Evolutionary conservation across 2,888 invertebrate species (phyloP).

Genomic region (Desoria tigrina): DNA sequence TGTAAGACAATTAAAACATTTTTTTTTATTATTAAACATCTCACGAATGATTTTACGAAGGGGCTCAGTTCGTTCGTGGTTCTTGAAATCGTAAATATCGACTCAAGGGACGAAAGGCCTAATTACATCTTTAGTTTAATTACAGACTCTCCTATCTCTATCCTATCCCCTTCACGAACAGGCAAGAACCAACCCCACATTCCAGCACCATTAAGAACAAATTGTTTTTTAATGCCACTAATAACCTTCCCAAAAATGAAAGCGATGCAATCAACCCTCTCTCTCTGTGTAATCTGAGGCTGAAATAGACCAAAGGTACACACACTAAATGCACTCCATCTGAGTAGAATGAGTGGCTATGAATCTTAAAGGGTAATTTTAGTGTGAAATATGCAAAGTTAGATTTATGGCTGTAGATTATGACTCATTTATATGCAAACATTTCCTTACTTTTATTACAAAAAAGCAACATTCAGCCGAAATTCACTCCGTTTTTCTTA

Average conservation of each 20-base stretch:
- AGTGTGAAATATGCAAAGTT: constrained; percentile 5
- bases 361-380: background rate
- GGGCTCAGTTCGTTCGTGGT: too few relatives aligned
- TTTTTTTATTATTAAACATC: background rate
- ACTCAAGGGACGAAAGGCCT: background rate
- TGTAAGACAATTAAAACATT: constrained; percentile 59
- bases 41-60: too few relatives aligned
- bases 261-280: background rate
- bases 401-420: background rate
- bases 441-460: too few relatives aligned
- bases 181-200: background rate
- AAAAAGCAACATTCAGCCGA: too few relatives aligned
- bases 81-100: too few relatives aligned
- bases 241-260: constrained; percentile 11
- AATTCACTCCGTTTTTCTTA: too few relatives aligned
- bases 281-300: background rate
- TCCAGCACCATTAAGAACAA: constrained; percentile 5
- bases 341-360: too few relatives aligned
- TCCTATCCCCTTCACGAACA: constrained; percentile 5
- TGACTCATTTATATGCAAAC: too few relatives aligned
- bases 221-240: constrained; percentile 22
- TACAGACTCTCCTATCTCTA: too few relatives aligned
- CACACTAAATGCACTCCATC: background rate
- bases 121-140: constrained; percentile 23
- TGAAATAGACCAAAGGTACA: too few relatives aligned